These are phyloP conservation scores for Peribatodes rhomboidaria DNA, from an alignment of 2,888 invertebrate species.

Conservation along the genomic window DNA sequence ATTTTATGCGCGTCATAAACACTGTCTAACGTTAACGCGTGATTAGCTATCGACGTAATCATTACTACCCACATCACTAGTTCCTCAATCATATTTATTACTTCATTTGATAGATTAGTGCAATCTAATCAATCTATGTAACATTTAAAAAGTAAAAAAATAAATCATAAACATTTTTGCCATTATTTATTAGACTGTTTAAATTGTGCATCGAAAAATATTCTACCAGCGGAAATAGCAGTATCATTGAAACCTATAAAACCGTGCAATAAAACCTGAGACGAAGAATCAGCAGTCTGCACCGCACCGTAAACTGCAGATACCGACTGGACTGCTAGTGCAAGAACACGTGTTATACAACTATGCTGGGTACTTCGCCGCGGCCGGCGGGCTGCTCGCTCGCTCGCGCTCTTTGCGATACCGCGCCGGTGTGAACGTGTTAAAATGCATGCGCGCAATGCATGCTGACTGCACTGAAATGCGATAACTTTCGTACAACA, in stretches of 20 bases:
- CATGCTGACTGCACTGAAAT: not conserved
- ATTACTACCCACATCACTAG: not conserved
- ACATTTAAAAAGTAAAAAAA: not conserved
- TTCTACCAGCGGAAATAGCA: not conserved
- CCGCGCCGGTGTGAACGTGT: too few species aligned
- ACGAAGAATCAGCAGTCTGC: not conserved
- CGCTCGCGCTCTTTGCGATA: too few species aligned
- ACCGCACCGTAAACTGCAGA: not conserved
- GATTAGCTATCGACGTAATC: slow-evolving; percentile 3
- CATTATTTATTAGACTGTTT: not conserved
- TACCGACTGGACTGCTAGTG: not conserved
- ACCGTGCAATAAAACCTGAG: not conserved
- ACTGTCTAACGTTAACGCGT: slow-evolving; percentile 5
- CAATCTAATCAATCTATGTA: not conserved
- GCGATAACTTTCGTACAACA: not conserved
- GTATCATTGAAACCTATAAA: not conserved
- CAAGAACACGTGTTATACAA: not conserved
- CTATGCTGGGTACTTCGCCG: too few species aligned
- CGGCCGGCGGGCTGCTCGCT: too few species aligned
- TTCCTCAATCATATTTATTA: not conserved
- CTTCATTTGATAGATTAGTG: not conserved
- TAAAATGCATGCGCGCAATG: too few species aligned
- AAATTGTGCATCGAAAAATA: not conserved
- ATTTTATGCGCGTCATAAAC: slow-evolving; percentile 21
- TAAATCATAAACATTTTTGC: too few species aligned